A percentile compares a stretch with the other conserved stretches of the same genome.
Conservation (phyloP, 2,113 vertebrate species). For the Sturnus vulgaris region DNA sequence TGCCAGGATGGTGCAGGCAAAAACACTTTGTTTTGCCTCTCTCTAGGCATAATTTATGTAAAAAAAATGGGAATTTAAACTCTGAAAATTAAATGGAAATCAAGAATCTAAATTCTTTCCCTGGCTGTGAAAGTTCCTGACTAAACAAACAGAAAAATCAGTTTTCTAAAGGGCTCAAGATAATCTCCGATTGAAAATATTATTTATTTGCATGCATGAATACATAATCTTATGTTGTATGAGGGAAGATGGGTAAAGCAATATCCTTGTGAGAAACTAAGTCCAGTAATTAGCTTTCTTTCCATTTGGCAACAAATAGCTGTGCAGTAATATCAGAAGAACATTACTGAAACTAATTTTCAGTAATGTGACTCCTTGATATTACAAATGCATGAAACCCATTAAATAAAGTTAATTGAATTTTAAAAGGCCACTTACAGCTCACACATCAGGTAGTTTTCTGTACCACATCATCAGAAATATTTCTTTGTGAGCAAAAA, state of each 20-base stretch:
- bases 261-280: not conserved
- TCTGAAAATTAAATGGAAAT: not conserved
- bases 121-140: not conserved
- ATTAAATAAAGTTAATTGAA: constrained; percentile 70
- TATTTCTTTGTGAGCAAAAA: not conserved
- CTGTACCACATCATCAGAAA: constrained; percentile 29
- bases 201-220: not conserved
- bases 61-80: not conserved
- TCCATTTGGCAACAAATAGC: constrained; percentile 55
- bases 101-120: not conserved
- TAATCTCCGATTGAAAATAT: not conserved
- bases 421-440: constrained; percentile 65
- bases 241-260: not conserved
- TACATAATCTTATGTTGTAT: not conserved
- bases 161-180: not conserved
- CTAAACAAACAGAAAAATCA: not conserved
- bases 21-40: not conserved
- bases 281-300: constrained; percentile 33
- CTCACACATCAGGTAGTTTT: constrained; percentile 57
- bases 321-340: constrained; percentile 49
- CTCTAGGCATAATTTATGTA: not conserved
- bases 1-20: not conserved
- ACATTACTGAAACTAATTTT: constrained; percentile 66
- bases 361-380: constrained; percentile 64
- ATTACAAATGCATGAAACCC: constrained; percentile 56